phyloP scores from a whole-genome alignment of 2,797 vertebrate species.

The Pantherophis alleghaniensis region DNA sequence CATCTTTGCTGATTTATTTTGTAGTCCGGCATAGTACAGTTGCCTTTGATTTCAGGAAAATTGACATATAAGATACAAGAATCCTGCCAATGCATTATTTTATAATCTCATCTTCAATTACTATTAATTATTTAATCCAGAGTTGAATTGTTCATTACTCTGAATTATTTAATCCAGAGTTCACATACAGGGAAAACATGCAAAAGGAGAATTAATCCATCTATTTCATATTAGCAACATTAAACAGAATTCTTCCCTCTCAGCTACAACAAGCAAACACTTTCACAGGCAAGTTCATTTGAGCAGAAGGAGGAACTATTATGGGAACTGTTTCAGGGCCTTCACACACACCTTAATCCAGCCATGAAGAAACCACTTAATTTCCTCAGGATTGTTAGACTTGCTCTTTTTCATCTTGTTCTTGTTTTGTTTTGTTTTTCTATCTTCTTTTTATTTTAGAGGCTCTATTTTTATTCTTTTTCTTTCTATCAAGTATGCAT shows the following conservation, averaged over 20 bases:
- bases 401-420: not conserved
- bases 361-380: not conserved
- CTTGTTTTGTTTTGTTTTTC: not conserved
- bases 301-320: not conserved
- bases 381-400: not conserved
- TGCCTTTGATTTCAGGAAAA: not conserved
- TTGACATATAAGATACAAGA: not conserved
- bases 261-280: not conserved
- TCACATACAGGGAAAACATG: not conserved
- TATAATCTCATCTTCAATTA: not conserved
- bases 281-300: not conserved
- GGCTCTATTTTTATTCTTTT: not conserved
- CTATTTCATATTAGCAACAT: not conserved
- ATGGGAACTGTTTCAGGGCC: not conserved
- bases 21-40: not conserved
- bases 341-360: not conserved
- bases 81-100: not conserved
- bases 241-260: not conserved
- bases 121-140: not conserved
- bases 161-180: not conserved
- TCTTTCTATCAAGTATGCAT: not conserved
- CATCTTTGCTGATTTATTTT: not conserved
- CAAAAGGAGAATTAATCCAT: not conserved
- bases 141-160: not conserved
- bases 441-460: not conserved